Evolutionary conservation across 2,113 vertebrate species (phyloP).

Genomic region (Pangasianodon gigas): DNA sequence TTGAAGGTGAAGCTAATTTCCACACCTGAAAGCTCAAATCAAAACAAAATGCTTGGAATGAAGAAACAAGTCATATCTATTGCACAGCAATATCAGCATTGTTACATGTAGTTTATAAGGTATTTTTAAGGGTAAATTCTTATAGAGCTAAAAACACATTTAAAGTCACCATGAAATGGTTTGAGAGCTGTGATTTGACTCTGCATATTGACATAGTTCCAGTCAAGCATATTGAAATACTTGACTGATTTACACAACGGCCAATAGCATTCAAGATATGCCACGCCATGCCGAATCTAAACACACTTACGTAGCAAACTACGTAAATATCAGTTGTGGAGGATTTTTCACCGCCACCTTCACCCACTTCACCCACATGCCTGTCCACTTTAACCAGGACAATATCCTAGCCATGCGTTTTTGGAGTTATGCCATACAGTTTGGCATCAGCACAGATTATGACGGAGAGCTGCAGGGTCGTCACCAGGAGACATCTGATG

Average conservation of each 20-base stretch:
- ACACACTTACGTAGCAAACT: not conserved
- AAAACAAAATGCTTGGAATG: not conserved
- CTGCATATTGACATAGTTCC: not conserved
- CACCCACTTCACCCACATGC: no score
- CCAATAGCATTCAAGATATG: no score
- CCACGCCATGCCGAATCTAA: not conserved
- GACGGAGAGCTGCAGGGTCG: not conserved
- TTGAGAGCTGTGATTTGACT: not conserved
- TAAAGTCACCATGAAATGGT: not conserved
- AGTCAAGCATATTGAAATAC: not conserved
- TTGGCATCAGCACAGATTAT: no score
- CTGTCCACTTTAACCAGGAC: not conserved
- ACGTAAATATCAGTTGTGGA: not conserved
- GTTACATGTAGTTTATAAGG: not conserved
- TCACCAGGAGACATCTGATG: not conserved
- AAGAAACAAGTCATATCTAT: not conserved
- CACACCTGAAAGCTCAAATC: not conserved
- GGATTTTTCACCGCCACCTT: no score
- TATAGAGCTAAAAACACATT: not conserved
- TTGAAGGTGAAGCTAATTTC: not conserved
- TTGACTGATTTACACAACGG: no score
- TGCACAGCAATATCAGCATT: not conserved
- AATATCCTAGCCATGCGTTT: not conserved
- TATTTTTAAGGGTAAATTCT: not conserved
- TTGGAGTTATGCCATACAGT: no score